Evolutionary conservation across 2,797 vertebrate genomes (phyloP), one percentile per base, ranked within the genome.

Genomic region (Iguana delicatissima): DNA sequence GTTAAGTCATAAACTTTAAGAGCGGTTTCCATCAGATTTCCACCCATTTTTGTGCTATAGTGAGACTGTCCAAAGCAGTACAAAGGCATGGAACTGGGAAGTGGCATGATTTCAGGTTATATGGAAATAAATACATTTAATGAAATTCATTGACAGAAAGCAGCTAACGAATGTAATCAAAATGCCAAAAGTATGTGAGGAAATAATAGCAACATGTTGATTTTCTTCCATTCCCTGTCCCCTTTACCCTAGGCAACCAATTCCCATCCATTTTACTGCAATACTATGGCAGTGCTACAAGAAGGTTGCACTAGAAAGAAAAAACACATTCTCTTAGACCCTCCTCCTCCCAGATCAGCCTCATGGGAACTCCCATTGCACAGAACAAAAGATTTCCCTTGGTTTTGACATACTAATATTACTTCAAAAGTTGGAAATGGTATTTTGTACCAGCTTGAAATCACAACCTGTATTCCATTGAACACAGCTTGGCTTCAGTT

Each of bases 1-100:
- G 52, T 4, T n/a, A 46, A 85, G 73, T 73, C 89, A 90, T 69
- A 90, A 92, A 88, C 29, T 42, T 84, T 64, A 79, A 77, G 55
- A 62, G 6, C 72, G 67, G 52, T 84, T 72, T 89, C 89, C 55
- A 62, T 81, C 89, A 79, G 87, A 55, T 64, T 92, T 83, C 18
- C 0, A 0, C 5, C 89, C 89, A 20, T 14, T 4, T 77, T 16
- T 1, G 26, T 95, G 88, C 91, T 92, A 80, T 2, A 90, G 76
- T 90, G 94, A 81, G 5, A 0, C 52, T 91, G 82, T 46, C 24
- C 76, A 79, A 79, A 50, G 38, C 24, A 50, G 46, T 55, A 80
- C 84, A 94, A 90, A 86, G 32, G 52, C 1, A 4, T 14, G 76
- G 77, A 82, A 20, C 26, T 46, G 88, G 64, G 3, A 52, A 80